Evolutionary conservation across 2,888 invertebrate species (phyloP).

Genomic region (Sepioteuthis lessoniana): DNA sequence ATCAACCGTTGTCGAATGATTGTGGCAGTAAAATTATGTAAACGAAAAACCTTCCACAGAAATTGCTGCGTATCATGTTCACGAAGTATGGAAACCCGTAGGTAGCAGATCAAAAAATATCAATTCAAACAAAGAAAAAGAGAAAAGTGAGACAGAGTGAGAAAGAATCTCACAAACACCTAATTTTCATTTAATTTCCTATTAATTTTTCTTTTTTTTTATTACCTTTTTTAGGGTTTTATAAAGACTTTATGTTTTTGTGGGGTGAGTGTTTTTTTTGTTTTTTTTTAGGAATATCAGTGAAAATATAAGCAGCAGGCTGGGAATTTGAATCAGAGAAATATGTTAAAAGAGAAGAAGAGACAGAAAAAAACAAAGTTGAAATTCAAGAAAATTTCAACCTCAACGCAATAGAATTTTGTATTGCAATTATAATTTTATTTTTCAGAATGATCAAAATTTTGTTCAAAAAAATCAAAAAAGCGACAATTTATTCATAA

Average conservation of each 20-base stretch:
- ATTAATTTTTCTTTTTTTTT: not conserved
- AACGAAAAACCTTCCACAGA: slow-evolving; percentile 84
- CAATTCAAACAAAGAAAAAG: not conserved
- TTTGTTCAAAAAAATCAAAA: too few species aligned
- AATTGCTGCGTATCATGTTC: slow-evolving; percentile 95
- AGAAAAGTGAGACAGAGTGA: not conserved
- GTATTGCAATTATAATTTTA: too few species aligned
- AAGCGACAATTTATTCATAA: too few species aligned
- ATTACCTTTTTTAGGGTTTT: not conserved
- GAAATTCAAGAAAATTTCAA: too few species aligned
- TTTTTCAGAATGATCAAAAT: too few species aligned
- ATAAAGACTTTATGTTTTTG: not conserved
- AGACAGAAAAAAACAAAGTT: not conserved
- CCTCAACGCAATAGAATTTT: too few species aligned
- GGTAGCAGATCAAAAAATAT: not conserved
- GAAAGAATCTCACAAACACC: not conserved
- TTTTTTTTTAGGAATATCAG: not conserved
- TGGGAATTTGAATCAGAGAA: not conserved
- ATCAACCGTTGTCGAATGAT: slow-evolving; percentile 90
- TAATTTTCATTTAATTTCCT: not conserved
- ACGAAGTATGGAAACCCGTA: not conserved
- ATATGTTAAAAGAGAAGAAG: not conserved
- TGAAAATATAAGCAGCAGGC: not conserved
- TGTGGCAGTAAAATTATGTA: slow-evolving; percentile 87
- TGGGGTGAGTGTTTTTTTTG: too few species aligned